Base-by-base conservation (phyloP, 2,797 vertebrate species). In the Tachyglossus aculeatus region DNA sequence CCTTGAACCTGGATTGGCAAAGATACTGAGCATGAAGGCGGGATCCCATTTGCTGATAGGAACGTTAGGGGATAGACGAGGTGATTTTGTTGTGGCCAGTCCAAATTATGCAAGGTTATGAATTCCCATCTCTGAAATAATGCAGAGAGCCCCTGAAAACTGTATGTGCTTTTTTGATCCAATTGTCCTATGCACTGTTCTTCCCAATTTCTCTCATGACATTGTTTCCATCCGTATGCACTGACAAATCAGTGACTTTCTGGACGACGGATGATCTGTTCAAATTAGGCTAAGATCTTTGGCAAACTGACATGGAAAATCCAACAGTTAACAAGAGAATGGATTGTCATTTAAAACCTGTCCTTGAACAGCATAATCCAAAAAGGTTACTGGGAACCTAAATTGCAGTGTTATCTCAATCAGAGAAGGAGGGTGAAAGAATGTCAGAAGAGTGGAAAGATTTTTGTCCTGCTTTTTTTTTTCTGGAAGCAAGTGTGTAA, bases 291-390 rank as follows among this genome's bases (percentile, higher is more conserved):
- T 61, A 24, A 15, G 10, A 9, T 34, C 19, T 3, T 52, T 59
- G 29, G 40, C 55, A 29, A 45, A 45, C 22, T 16, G 47, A n/a
- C 8, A 33, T 4, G 52, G 41, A 68, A 75, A 67, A 77, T 66
- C 59, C 27, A 65, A 50, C 45, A 31, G 54, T 36, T 52, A 72
- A 36, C 19, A 78, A 39, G 9, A 61, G 71, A 78, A 65, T 19
- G 14, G 55, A 71, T 78, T 84, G 48, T 61, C 57, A 63, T 74
- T 61, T 21, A 78, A 83, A 84, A 74, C 37, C 14, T 62, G 2
- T 55, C 15, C 50, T n/a, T 44, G 19, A 64, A 24, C 4, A 77
- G 37, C 69, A 56, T 68, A 40, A 54, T 61, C n/a, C 47, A 38
- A 63, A 77, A 36, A 67, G 60, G 51, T 70, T 41, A 39, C 4